Evolutionary conservation across 2,113 vertebrate species (phyloP), one percentile per base, ranked within the genome.

Genomic region (Phrynosoma blainvillii): DNA sequence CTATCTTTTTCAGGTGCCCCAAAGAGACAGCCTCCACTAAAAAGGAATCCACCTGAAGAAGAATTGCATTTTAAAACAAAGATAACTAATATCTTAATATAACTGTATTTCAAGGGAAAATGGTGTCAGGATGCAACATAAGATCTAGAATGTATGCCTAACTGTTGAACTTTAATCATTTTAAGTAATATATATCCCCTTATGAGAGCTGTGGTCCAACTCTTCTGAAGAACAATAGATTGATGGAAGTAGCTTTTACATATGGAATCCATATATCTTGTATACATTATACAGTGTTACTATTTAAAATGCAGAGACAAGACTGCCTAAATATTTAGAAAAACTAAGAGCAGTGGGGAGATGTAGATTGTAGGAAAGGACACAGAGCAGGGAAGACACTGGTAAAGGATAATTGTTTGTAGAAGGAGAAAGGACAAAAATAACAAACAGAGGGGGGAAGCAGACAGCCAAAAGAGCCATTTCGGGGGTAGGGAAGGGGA

Each of bases 11-110:
- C 56, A 97, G 90, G 12, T 90, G 7, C 36, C 94, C 77, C 2
- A 95, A 85, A 88, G 94, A 95, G 90, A 95, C 89, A 86, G 93
- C 93, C 91, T 95, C 93, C 65, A 94, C 59, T 16, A 93, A 66
- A 89, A 96, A 96, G 23, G 77, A 95, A 87, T 95, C 94, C 36
- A 90, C 84, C 91, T 96, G 85, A 4, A 88, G 88, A 86, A 84
- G 87, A 75, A 25, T 56, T 47, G 42, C 23, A 30, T n/a, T 83
- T 66, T n/a, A 62, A 56, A 79, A n/a, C 18, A n/a, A n/a, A 79
- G 18, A n/a, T 8, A 14, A 56, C 71, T 54, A 84, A 5, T 54
- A 56, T 36, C 20, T 42, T 27, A 79, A 73, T 73, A 36, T 78
- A 20, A 1, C 70, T 84, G 47, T 82, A 78, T 1, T 79, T 68